A percentile compares a stretch with the other conserved stretches of the same genome.
Conservation (phyloP, 2,888 invertebrate species). For the Temnothorax ravouxi region DNA sequence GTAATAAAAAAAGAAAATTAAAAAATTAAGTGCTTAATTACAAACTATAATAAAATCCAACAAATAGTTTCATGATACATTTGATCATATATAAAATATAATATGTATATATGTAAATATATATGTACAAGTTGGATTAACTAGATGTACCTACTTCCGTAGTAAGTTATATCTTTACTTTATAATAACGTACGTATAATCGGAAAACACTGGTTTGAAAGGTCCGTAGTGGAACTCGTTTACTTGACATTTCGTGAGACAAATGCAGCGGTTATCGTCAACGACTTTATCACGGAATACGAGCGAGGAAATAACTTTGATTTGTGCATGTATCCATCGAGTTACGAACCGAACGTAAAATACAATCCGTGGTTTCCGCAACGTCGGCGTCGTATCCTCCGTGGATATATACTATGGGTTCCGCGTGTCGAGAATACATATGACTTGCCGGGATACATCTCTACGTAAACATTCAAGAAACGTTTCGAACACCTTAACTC, state of each 20-base stretch:
- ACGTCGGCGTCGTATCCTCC: background rate
- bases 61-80: background rate
- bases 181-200: background rate
- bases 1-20: background rate
- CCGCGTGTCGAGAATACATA: background rate
- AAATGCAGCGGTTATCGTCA: constrained; percentile 13
- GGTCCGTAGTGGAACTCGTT: constrained; percentile 30
- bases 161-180: background rate
- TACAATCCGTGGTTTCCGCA: constrained; percentile 24
- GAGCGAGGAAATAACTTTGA: constrained; percentile 32
- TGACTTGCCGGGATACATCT: constrained; percentile 13
- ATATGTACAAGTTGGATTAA: background rate
- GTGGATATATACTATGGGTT: background rate
- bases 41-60: background rate
- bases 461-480: constrained; percentile 37
- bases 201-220: constrained; percentile 7
- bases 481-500: constrained; percentile 14
- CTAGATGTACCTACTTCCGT: background rate
- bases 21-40: background rate
- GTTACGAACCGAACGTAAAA: constrained; percentile 27
- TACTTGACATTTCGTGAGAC: constrained; percentile 35
- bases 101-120: background rate
- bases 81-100: background rate
- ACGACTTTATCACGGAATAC: constrained; percentile 24
- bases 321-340: constrained; percentile 17